Evolutionary conservation across 2,888 invertebrate genomes (phyloP), one percentile per base, ranked within the genome.

Genomic region (Paralinhomoeus sp.): DNA sequence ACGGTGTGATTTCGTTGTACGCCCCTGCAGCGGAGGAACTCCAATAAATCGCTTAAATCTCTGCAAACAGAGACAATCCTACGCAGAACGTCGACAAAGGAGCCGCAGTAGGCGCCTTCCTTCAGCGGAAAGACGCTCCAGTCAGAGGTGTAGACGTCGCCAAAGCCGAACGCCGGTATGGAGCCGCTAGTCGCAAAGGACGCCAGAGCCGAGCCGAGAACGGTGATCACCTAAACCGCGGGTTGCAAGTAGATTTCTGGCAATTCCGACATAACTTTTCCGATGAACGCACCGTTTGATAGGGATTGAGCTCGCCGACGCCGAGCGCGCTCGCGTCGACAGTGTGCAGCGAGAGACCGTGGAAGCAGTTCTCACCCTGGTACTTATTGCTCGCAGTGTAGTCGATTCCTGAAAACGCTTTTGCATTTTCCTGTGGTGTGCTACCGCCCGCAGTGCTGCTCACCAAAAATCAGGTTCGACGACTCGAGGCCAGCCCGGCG

Each of bases 331-430:
- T 37, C 54, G 54, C 47, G 62, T 62, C 18, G 37, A 62, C 53
- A 9, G 52, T 51, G 45, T 63, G 63, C 24, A 70, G 55, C 41
- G 63, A 61, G 27, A 62, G 56, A 20, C 66, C 65, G 34, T 53
- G 55, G 52, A 69, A 69, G 12, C 64, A 66, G 46, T 64, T 63
- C 40, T 67, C 54, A 24, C 70, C 70, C 51, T 70, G 69, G 62
- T 69, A 70, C 51, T 70, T 69, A 52, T 70, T 70, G 49, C 65
- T 65, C 12, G 70, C 70, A 9, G 69, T 68, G 22, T 24, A 23
- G 22, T 23, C 22, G n/a, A 40, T 40, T 5, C 20, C 24, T 40
- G 24, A 7, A 38, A 5, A 24, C 12, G 3, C 12, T 27, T 18
- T 37, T 31, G 7, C 22, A 17, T 7, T 21, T 17, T 21, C 7